Conservation (phyloP, 2,888 invertebrate species). For the Yponomeuta evonymella region DNA sequence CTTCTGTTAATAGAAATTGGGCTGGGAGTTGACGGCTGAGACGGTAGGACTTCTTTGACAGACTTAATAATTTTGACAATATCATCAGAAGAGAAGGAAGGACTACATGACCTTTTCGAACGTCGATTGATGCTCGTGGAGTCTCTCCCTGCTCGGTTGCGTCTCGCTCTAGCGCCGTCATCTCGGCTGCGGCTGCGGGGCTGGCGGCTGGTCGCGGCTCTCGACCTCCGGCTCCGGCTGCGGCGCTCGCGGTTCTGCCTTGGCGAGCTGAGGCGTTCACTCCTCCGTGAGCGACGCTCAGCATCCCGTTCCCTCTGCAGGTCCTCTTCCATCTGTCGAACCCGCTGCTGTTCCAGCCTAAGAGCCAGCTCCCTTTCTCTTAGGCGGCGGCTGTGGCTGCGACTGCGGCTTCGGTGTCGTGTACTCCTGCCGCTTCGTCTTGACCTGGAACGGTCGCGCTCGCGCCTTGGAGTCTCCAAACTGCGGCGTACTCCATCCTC, state of each 20-base stretch:
- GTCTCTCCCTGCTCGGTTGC: neutral
- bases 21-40: constrained; percentile 14
- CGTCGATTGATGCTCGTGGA: neutral
- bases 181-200: constrained; percentile 3
- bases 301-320: neutral
- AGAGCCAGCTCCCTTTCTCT: neutral
- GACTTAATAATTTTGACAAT: constrained; percentile 18
- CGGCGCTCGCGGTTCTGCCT: neutral
- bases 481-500: too few species aligned
- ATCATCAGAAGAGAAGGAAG: constrained; percentile 19
- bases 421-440: constrained; percentile 3
- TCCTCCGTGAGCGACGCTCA: neutral
- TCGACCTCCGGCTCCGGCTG: neutral
- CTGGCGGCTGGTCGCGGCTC: neutral
- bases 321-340: neutral
- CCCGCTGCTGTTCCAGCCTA: neutral
- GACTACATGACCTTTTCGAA: constrained; percentile 17
- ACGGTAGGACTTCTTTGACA: constrained; percentile 18
- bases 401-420: constrained; percentile 7
- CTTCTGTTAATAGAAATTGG: constrained; percentile 5
- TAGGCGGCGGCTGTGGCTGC: constrained; percentile 5
- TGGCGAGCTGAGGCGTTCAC: neutral
- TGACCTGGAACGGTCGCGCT: neutral
- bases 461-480: too few species aligned
- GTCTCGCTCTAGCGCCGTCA: neutral